These are phyloP conservation scores for Corythaixoides concolor DNA, from an alignment of 2,113 vertebrate species.

Conservation along the genomic window DNA sequence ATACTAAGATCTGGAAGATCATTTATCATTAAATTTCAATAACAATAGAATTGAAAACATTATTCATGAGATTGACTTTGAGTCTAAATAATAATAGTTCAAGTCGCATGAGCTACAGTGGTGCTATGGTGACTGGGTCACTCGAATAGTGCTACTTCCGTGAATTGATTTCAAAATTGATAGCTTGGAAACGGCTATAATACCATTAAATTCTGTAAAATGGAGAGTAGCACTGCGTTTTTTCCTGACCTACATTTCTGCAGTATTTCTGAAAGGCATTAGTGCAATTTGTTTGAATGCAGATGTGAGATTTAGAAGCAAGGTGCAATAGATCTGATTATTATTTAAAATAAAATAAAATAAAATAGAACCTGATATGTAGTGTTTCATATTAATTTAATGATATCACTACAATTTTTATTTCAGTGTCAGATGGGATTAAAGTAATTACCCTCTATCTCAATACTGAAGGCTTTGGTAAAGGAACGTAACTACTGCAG, in stretches of 20 bases:
- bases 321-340: neutral
- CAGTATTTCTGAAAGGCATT: neutral
- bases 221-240: neutral
- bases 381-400: neutral
- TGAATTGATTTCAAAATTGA: neutral
- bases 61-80: neutral
- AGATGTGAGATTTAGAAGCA: neutral
- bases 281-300: neutral
- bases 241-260: slow-evolving; percentile 21
- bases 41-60: neutral
- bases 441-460: neutral
- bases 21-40: neutral
- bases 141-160: neutral
- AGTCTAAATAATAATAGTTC: neutral
- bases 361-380: neutral
- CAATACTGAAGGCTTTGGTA: neutral
- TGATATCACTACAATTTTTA: neutral
- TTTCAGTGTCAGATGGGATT: neutral
- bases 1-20: neutral
- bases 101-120: neutral
- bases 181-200: neutral
- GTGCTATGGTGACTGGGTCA: neutral
- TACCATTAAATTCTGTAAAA: neutral
- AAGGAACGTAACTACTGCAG: neutral
- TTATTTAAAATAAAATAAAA: neutral